phyloP scores from a whole-genome alignment of 2,888 invertebrate species.

The Synanthedon tipuliformis region DNA sequence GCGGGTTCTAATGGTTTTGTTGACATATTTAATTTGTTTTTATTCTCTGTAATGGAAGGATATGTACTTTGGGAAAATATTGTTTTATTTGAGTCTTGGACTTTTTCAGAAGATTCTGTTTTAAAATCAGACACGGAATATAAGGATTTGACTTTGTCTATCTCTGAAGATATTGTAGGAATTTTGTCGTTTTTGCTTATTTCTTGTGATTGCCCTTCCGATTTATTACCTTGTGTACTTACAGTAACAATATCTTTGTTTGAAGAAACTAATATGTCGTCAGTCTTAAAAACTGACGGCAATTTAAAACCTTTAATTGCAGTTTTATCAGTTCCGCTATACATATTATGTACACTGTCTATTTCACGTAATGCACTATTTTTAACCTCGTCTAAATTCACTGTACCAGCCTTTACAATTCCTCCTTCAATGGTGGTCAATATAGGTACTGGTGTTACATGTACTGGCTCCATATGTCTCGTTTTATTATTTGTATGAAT shows the following conservation, averaged over 20 bases:
- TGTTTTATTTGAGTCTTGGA: neutral
- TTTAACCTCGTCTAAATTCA: neutral
- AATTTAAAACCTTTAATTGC: too few species aligned
- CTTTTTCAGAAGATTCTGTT: neutral
- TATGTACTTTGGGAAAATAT: neutral
- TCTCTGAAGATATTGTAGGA: neutral
- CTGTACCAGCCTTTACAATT: constrained; percentile 22
- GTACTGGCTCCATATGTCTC: constrained; percentile 48
- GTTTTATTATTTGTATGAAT: constrained; percentile 48
- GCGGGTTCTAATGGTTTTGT: neutral
- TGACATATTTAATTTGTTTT: neutral
- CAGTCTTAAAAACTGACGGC: too few species aligned
- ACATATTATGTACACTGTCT: neutral
- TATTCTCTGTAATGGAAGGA: neutral
- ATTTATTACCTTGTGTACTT: neutral
- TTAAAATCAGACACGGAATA: neutral
- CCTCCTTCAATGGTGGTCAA: constrained; percentile 46
- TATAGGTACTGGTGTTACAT: constrained; percentile 50
- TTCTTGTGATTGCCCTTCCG: neutral
- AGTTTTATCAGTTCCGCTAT: too few species aligned
- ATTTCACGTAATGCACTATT: neutral
- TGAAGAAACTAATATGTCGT: neutral
- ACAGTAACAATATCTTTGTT: neutral
- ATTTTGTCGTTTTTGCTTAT: neutral
- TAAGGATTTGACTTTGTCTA: neutral